A percentile compares a stretch with the other conserved stretches of the same genome.
phyloP scores from a whole-genome alignment of 2,797 vertebrate species.

The Esox masquinongy region DNA sequence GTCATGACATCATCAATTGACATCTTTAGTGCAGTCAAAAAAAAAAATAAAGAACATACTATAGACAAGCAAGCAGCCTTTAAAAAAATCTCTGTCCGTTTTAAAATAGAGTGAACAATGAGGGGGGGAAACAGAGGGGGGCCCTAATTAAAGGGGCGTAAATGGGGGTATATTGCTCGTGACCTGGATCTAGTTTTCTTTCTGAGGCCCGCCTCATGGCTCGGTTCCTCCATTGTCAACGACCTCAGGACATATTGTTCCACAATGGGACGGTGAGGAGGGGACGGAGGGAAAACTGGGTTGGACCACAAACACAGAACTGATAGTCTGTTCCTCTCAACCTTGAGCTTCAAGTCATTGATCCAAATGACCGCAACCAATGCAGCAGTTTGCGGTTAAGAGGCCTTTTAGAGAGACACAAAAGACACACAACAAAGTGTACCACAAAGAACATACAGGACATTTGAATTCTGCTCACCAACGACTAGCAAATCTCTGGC shows the following conservation, averaged over 20 bases:
- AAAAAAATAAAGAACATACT: conserved; percentile 42
- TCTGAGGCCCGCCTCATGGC: neutral
- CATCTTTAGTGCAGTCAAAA: conserved; percentile 75
- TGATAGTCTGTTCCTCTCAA: too few species aligned
- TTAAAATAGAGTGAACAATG: conserved; percentile 28
- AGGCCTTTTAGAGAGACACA: neutral
- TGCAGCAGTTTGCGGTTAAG: too few species aligned
- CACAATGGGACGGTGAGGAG: too few species aligned
- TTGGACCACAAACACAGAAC: too few species aligned
- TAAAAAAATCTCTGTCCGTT: conserved; percentile 49
- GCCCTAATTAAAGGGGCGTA: conserved; percentile 40
- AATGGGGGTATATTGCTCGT: conserved; percentile 59
- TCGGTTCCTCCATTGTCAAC: neutral
- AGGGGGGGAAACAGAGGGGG: conserved; percentile 14
- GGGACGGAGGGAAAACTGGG: too few species aligned
- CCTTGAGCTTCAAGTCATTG: neutral
- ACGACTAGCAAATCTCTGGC: neutral
- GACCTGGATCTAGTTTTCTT: conserved; percentile 48
- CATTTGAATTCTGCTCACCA: neutral
- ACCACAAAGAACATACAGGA: neutral
- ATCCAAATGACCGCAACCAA: neutral
- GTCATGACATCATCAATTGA: conserved; percentile 78
- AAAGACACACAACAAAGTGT: neutral
- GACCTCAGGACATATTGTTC: neutral
- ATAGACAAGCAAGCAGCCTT: conserved; percentile 62